Base-by-base conservation (phyloP, 2,113 vertebrate species). In the Colaptes auratus region DNA sequence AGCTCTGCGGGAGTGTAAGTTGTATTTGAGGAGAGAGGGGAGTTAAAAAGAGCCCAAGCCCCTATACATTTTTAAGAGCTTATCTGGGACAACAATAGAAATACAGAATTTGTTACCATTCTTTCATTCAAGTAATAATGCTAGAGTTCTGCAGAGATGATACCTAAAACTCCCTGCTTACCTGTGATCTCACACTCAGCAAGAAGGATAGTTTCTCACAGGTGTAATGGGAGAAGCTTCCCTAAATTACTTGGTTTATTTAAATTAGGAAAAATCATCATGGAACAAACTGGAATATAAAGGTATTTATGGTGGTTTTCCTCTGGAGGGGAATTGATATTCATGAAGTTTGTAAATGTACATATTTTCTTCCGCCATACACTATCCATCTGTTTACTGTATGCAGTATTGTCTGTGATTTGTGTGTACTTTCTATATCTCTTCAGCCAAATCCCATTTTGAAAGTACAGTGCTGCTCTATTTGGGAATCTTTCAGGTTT, bases 211-310 rank as follows among this genome's bases (percentile, higher is more conserved):
- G 39, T 59, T 92, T 92, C 50, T 75, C 46, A 59, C 15, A n/a
- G 12, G 9, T 5, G 0, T 73, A 80, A 79, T 72, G 66, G 73
- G 74, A 82, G 73, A 96, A 89, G 25, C 5, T 24, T 71, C 86
- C 85, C 48, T 75, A 76, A 64, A 82, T 67, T 73, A 36, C 59
- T 78, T 39, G 66, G 10, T 87, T 96, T 83, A 48, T 84, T 91
- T 94, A 88, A 88, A 92, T 85, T 19, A n/a, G 13, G 27, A 87
- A 93, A 96, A 96, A 94, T 92, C 65, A 58, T 89, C 90, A 42
- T 83, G 64, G 75, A 92, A 48, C 58, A 67, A 91, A 74, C 80
- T 84, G 50, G n/a, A 95, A 88, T 88, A 53, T 24, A 33, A 35
- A 80, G 14, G 36, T 39, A 74, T 90, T 80, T 78, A 60, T 66